Conservation (phyloP, 2,797 vertebrate species). For the Oophaga sylvatica region DNA sequence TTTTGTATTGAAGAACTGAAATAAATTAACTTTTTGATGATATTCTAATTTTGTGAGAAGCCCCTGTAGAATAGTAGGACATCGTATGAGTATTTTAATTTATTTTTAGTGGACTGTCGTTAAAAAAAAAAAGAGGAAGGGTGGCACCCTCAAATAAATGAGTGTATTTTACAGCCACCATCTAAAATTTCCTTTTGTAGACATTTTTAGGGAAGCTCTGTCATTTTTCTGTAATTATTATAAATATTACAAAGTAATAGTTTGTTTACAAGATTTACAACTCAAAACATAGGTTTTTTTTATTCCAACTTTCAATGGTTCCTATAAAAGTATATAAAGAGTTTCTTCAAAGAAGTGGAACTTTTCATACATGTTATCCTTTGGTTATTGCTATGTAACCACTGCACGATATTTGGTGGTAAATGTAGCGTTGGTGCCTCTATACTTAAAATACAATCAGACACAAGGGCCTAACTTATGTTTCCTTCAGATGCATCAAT, state of each 20-base stretch:
- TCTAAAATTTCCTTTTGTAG: too few relatives aligned
- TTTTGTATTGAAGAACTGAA: too few relatives aligned
- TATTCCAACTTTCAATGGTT: neutral
- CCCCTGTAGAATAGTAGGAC: too few relatives aligned
- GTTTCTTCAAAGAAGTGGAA: conserved; percentile 2
- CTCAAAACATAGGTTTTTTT: neutral
- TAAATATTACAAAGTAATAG: neutral
- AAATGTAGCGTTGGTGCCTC: conserved; percentile 43
- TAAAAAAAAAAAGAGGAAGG: too few relatives aligned
- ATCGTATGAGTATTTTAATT: too few relatives aligned
- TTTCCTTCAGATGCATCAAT: conserved; percentile 60
- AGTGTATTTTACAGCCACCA: too few relatives aligned
- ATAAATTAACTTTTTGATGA: too few relatives aligned
- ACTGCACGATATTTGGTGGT: conserved; percentile 32
- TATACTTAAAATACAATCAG: conserved; percentile 51
- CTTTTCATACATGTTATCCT: conserved; percentile 15
- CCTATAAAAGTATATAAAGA: neutral
- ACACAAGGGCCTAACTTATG: conserved; percentile 45
- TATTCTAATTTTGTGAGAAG: too few relatives aligned
- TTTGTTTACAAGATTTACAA: neutral
- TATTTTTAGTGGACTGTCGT: too few relatives aligned
- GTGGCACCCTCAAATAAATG: too few relatives aligned
- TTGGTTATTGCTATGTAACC: conserved; percentile 27
- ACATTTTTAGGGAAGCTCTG: neutral
- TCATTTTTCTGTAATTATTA: neutral